phyloP scores from a whole-genome alignment of 1,140 invertebrate species.

The Agrypnia vestita region DNA sequence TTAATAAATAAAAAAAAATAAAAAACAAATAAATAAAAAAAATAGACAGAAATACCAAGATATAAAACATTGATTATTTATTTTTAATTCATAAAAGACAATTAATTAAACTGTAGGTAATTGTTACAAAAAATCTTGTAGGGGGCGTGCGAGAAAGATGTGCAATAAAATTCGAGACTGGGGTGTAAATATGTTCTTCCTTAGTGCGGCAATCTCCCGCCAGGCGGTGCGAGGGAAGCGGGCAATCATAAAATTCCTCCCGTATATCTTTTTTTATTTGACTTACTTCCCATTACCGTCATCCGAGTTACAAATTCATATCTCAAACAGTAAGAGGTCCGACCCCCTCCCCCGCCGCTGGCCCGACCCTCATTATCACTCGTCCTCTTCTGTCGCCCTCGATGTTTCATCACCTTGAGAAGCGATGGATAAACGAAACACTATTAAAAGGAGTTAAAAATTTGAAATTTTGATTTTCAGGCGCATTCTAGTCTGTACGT shows the following conservation, averaged over 20 bases:
- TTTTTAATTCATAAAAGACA: too few species aligned
- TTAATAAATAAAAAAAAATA: too few species aligned
- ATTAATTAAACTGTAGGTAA: too few species aligned
- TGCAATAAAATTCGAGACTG: too few species aligned
- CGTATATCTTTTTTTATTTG: conserved; percentile 60
- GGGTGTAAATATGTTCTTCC: neutral
- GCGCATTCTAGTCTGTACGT: too few species aligned
- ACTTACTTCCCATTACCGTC: conserved; percentile 59
- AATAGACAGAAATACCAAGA: too few species aligned
- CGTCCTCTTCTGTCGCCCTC: conserved; percentile 41
- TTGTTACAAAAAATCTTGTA: too few species aligned
- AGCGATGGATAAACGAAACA: conserved; percentile 18
- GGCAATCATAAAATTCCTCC: conserved; percentile 56
- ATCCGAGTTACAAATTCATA: conserved; percentile 60
- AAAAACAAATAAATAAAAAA: too few species aligned
- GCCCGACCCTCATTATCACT: conserved; percentile 43
- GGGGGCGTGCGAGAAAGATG: too few species aligned
- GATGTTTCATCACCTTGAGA: conserved; percentile 40
- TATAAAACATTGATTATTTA: too few species aligned
- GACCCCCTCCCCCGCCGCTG: conserved; percentile 29
- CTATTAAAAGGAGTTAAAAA: too few species aligned
- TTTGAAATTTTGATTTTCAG: too few species aligned
- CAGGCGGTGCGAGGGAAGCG: conserved; percentile 42
- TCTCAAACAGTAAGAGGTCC: conserved; percentile 59
- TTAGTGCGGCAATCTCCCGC: conserved; percentile 11